Percentiles rank a stretch among this genome's conserved stretches.
These are phyloP conservation scores for Centropristis striata DNA, from an alignment of 2,113 vertebrate genomes.

Conservation along the genomic window DNA sequence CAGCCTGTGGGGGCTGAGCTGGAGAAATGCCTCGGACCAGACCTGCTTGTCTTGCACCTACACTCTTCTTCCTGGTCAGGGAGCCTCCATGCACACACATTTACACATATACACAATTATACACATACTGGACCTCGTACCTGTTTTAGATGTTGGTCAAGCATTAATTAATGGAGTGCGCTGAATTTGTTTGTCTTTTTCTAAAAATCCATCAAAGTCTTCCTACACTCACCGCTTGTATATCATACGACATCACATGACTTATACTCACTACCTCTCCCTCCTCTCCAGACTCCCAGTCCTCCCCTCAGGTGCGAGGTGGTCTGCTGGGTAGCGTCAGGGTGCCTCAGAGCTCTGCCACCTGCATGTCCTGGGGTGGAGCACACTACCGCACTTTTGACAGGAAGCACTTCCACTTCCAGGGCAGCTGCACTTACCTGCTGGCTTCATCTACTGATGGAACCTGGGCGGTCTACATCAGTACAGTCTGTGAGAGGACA, in stretches of 20 bases:
- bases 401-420: constrained; percentile 89
- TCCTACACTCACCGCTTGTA: too few relatives aligned
- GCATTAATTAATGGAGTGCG: too few relatives aligned
- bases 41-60: constrained; percentile 88
- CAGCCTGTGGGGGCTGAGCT: constrained; percentile 89
- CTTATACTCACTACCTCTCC: background rate
- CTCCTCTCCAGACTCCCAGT: constrained; percentile 73
- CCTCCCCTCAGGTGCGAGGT: constrained; percentile 76
- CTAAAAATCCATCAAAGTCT: too few relatives aligned
- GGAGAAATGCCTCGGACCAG: constrained; percentile 84
- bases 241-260: too few relatives aligned
- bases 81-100: background rate
- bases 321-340: constrained; percentile 73
- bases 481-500: constrained; percentile 68
- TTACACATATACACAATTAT: background rate
- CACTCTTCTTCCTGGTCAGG: constrained; percentile 81
- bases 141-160: too few relatives aligned
- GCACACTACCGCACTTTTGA: constrained; percentile 91
- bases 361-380: constrained; percentile 91
- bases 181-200: too few relatives aligned
- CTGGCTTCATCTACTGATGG: constrained; percentile 86
- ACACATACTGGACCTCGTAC: background rate
- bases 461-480: constrained; percentile 88
- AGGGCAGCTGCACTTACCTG: constrained; percentile 89
- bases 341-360: constrained; percentile 77